Evolutionary conservation across 2,113 vertebrate genomes (phyloP), one percentile per base, ranked within the genome.

Genomic region (Meleagris gallopavo): DNA sequence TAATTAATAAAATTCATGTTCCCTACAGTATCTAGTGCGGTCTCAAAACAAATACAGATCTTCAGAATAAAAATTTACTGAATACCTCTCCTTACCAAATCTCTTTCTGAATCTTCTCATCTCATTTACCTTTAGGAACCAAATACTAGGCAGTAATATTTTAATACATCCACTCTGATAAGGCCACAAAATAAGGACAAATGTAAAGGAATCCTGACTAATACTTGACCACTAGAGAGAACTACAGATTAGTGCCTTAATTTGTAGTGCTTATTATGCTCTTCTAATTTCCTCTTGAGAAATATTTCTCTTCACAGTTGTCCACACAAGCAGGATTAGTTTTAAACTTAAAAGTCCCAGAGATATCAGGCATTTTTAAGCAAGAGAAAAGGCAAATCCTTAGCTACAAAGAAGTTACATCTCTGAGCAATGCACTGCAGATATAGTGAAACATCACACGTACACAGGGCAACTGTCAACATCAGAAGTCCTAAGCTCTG

Each of bases 1-100:
- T 25, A 60, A 60, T 36, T 61, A 40, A 40, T 62, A 40, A 62
- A 38, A 40, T 13, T 72, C 57, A 69, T 20, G 45, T 22, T 20
- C 6, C 29, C n/a, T 43, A 10, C 10, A 80, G 13, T 83, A 83
- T 52, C 20, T 4, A 54, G 10, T 69, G 12, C 10, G 22, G 9
- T 25, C 50, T 54, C 77, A 65, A 83, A 77, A 46, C 6, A 66
- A 57, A 57, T 62, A 41, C 0, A 1, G 2, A 20, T 13, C 60
- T 70, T 24, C 27, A 65, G n/a, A 54, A n/a, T 3, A 61, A 84
- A 76, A 38, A 12, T 61, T 72, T 21, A 16, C 11, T 67, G 30
- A 71, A 16, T 62, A 0, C 38, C 4, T 50, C 5, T 9, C 3
- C 2, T 11, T 46, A 30, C 1, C 3, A 1, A 80, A n/a, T 38